These are phyloP conservation scores for Girardinichthys multiradiatus DNA, from an alignment of 2,113 vertebrate species.

Conservation along the genomic window DNA sequence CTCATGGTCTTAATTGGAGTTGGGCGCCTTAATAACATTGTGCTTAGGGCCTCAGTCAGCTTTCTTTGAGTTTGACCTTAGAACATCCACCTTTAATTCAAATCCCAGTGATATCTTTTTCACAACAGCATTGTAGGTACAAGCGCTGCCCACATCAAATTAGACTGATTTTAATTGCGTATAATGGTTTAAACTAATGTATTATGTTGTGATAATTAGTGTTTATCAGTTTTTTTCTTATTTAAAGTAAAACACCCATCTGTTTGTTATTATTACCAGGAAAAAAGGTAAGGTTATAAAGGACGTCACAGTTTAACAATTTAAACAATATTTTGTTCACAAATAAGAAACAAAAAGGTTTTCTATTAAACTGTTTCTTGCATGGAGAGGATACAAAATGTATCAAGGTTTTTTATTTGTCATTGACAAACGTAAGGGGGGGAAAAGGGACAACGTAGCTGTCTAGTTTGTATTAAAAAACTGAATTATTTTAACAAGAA, in stretches of 20 bases:
- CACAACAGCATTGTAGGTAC: neutral
- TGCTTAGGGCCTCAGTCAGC: neutral
- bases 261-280: neutral
- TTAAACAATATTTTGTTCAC: conserved; percentile 27
- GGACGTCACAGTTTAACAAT: neutral
- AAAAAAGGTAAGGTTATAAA: neutral
- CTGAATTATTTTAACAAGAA: conserved; percentile 59
- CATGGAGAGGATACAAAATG: conserved; percentile 45
- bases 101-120: neutral
- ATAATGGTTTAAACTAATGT: neutral
- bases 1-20: neutral
- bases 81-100: neutral
- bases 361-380: conserved; percentile 66
- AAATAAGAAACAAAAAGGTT: conserved; percentile 62
- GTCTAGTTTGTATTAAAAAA: conserved; percentile 52
- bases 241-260: neutral
- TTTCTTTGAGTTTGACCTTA: neutral
- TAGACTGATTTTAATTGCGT: neutral
- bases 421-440: conserved; percentile 58
- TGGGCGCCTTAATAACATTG: neutral
- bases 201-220: neutral
- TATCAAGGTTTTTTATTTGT: conserved; percentile 71
- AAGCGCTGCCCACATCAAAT: neutral
- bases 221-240: neutral
- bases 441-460: conserved; percentile 14